Evolutionary conservation across 2,113 vertebrate species (phyloP).

Genomic region (Lota lota): DNA sequence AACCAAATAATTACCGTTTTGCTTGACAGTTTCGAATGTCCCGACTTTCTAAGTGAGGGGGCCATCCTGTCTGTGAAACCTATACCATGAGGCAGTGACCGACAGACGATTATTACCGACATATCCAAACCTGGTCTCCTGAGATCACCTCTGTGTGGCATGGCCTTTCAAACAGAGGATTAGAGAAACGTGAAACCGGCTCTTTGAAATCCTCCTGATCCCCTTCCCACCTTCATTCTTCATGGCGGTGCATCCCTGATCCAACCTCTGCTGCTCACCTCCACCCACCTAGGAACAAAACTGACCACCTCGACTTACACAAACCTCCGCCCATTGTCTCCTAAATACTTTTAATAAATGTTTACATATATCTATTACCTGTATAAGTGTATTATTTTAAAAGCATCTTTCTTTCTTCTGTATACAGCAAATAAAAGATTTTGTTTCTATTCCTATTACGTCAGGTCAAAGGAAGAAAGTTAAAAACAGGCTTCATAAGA

Average conservation of each 20-base stretch:
- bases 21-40: neutral
- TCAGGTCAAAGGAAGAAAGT: too few relatives aligned
- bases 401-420: too few relatives aligned
- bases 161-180: slow-evolving; percentile 27
- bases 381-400: too few relatives aligned
- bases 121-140: slow-evolving; percentile 21
- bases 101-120: slow-evolving; percentile 21
- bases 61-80: slow-evolving; percentile 4
- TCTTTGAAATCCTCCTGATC: slow-evolving; percentile 17
- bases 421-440: too few relatives aligned
- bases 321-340: too few relatives aligned
- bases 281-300: slow-evolving; percentile 16
- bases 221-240: slow-evolving; percentile 10
- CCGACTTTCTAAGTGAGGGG: neutral
- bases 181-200: slow-evolving; percentile 35
- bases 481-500: too few relatives aligned
- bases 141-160: slow-evolving; percentile 23
- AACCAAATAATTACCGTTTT: neutral
- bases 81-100: slow-evolving; percentile 21
- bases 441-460: too few relatives aligned
- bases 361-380: too few relatives aligned
- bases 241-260: neutral
- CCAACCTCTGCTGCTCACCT: slow-evolving; percentile 22
- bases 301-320: too few relatives aligned
- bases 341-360: too few relatives aligned